These are phyloP conservation scores for Poecilia latipinna DNA, from an alignment of 2,113 vertebrate species.

Conservation along the genomic window DNA sequence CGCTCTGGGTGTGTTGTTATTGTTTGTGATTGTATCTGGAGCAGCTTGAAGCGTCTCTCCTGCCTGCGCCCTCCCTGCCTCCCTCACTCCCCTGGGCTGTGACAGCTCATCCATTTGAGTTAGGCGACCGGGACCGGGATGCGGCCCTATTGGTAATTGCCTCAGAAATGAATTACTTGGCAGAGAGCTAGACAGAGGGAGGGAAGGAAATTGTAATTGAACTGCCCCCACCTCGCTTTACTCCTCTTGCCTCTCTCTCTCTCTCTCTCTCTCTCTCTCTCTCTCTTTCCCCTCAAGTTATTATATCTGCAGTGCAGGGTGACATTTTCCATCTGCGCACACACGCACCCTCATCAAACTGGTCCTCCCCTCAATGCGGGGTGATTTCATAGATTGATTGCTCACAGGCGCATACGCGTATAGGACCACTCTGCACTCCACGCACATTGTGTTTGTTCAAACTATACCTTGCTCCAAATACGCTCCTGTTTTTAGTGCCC, in stretches of 20 bases:
- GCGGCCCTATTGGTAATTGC: conserved; percentile 68
- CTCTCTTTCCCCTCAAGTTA: conserved; percentile 62
- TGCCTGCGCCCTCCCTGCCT: not conserved
- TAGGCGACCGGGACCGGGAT: conserved; percentile 53
- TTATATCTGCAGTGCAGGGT: conserved; percentile 76
- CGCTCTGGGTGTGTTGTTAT: conserved; percentile 53
- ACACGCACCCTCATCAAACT: conserved; percentile 35
- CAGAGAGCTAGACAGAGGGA: conserved; percentile 56
- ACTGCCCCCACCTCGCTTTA: conserved; percentile 38
- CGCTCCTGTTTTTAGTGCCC: conserved; percentile 39
- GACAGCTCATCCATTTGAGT: conserved; percentile 76
- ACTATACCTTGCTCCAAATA: not conserved
- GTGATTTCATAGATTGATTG: conserved; percentile 68
- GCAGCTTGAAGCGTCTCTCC: conserved; percentile 36
- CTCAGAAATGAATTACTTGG: conserved; percentile 79
- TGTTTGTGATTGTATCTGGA: conserved; percentile 52
- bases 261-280: conserved; percentile 14
- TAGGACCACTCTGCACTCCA: conserved; percentile 15
- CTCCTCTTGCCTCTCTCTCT: conserved; percentile 24
- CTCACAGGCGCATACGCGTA: conserved; percentile 42
- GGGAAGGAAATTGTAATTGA: conserved; percentile 77
- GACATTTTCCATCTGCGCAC: conserved; percentile 46
- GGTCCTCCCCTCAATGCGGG: conserved; percentile 55
- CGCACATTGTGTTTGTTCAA: conserved; percentile 16
- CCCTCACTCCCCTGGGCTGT: conserved; percentile 21